Evolutionary conservation across 2,888 invertebrate species (phyloP).

Genomic region (Rosalia funebris): DNA sequence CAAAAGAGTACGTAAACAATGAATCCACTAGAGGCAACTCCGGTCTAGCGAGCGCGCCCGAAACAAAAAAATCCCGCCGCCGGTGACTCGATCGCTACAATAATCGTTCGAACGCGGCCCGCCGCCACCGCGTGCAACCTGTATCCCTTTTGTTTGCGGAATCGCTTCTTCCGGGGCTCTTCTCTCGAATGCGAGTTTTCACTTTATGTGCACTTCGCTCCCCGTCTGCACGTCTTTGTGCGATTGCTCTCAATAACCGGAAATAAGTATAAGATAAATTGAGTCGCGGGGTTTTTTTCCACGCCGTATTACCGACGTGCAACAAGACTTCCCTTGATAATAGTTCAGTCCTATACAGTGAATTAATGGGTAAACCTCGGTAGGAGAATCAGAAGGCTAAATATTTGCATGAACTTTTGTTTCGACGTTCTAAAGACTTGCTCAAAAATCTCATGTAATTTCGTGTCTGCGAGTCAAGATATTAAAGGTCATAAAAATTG

Average conservation of each 20-base stretch:
- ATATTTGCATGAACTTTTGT: too few relatives aligned
- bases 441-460: too few relatives aligned
- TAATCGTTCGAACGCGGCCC: constrained; percentile 30
- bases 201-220: constrained; percentile 10
- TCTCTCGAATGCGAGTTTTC: constrained; percentile 24
- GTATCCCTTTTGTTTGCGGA: constrained; percentile 24
- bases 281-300: constrained; percentile 5
- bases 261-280: constrained; percentile 8
- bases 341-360: too few relatives aligned
- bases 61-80: constrained; percentile 10
- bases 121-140: constrained; percentile 27
- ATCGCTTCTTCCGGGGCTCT: constrained; percentile 26
- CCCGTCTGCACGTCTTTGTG: constrained; percentile 2
- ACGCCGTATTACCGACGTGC: too few relatives aligned
- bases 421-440: too few relatives aligned
- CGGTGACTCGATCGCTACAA: constrained; percentile 30
- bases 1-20: constrained; percentile 34
- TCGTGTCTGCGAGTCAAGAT: too few relatives aligned
- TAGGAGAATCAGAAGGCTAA: too few relatives aligned
- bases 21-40: constrained; percentile 23
- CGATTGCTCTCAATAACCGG: background rate
- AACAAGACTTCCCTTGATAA: too few relatives aligned
- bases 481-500: too few relatives aligned
- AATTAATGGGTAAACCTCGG: too few relatives aligned
- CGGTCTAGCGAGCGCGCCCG: background rate